These are phyloP conservation scores for Cabera pusaria DNA, from an alignment of 2,888 invertebrate genomes.

Conservation along the genomic window DNA sequence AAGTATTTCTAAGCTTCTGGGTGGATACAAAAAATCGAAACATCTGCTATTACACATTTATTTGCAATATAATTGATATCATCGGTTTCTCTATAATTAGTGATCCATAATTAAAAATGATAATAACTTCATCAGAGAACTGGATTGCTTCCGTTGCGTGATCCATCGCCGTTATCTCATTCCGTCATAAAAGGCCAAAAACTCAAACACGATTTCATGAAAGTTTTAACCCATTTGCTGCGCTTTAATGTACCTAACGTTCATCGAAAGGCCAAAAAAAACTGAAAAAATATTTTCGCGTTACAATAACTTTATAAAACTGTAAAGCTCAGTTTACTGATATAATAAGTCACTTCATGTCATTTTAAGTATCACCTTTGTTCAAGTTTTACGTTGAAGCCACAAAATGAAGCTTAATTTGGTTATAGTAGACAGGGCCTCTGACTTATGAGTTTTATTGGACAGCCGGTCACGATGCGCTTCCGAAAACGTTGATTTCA, in stretches of 20 bases:
- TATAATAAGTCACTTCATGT: no score
- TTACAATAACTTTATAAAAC: not conserved
- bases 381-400: no score
- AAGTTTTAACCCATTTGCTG: conserved; percentile 3
- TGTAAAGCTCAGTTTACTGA: no score
- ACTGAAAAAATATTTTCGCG: not conserved
- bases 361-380: no score
- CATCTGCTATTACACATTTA: no score
- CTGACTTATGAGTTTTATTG: conserved; percentile 63
- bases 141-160: conserved; percentile 40
- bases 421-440: conserved; percentile 54
- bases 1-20: no score
- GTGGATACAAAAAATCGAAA: no score
- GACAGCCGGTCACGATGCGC: conserved; percentile 62
- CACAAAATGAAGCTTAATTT: conserved; percentile 57
- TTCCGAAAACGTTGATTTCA: conserved; percentile 47
- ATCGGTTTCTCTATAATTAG: conserved; percentile 18
- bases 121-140: conserved; percentile 21
- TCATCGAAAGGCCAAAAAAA: no score
- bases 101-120: conserved; percentile 16
- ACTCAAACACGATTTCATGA: conserved; percentile 7
- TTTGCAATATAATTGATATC: conserved; percentile 2
- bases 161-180: conserved; percentile 33
- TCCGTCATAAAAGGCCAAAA: conserved; percentile 16
- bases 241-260: no score